Evolutionary conservation across 2,113 vertebrate genomes (phyloP).

Genomic region (Melanostigma gelatinosum): DNA sequence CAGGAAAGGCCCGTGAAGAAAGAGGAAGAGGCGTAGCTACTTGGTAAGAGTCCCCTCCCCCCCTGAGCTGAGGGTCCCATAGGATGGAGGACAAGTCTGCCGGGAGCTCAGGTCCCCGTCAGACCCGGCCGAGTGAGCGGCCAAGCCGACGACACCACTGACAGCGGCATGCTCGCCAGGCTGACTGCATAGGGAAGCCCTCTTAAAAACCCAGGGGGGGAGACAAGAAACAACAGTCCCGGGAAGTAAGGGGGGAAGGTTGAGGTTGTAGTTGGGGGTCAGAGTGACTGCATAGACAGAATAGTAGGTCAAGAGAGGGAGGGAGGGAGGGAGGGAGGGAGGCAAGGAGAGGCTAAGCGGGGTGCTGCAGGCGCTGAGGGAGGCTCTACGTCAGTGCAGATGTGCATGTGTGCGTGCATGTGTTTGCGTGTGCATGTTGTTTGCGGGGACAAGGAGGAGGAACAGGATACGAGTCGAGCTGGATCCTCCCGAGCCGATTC

Average conservation of each 20-base stretch:
- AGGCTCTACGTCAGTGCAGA: slow-evolving; percentile 67
- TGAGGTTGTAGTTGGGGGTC: slow-evolving; percentile 71
- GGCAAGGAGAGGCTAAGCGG: slow-evolving; percentile 60
- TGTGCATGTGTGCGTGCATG: slow-evolving; percentile 72
- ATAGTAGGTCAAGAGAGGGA: slow-evolving; percentile 51
- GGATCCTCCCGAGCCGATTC: slow-evolving; percentile 49
- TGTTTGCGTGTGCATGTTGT: slow-evolving; percentile 61
- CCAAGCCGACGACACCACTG: slow-evolving; percentile 12
- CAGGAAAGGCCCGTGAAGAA: slow-evolving; percentile 80
- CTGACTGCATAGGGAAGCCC: slow-evolving; percentile 33
- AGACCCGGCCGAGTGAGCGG: too few relatives aligned
- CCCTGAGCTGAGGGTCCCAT: slow-evolving; percentile 64
- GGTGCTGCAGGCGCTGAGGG: slow-evolving; percentile 73
- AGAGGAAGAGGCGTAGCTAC: slow-evolving; percentile 80
- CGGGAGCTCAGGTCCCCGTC: slow-evolving; percentile 38
- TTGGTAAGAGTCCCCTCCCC: slow-evolving; percentile 59
- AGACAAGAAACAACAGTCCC: slow-evolving; percentile 68
- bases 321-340: slow-evolving; percentile 22
- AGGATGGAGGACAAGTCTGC: slow-evolving; percentile 40
- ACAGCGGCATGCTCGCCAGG: slow-evolving; percentile 31
- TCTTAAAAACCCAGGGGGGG: slow-evolving; percentile 53
- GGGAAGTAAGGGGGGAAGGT: slow-evolving; percentile 42
- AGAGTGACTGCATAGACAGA: slow-evolving; percentile 82
- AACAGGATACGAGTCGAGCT: slow-evolving; percentile 19
- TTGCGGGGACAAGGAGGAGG: slow-evolving; percentile 29